Percentiles rank a stretch among this genome's conserved stretches.
Conservation (phyloP, 2,113 vertebrate species). For the Monopterus albus region DNA sequence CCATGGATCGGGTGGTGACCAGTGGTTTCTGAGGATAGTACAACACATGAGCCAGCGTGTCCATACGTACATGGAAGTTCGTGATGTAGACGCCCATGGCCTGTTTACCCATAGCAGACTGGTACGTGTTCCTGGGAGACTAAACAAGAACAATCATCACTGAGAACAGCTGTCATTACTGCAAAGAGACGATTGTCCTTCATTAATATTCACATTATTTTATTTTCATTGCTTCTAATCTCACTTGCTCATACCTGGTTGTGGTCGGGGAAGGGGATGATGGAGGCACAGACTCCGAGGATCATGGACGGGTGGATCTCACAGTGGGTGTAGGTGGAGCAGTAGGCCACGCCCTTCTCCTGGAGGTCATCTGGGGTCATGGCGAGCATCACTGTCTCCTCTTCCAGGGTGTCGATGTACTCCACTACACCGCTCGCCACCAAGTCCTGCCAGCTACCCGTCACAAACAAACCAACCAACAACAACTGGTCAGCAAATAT, state of each 20-base stretch:
- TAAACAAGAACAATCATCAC: constrained; percentile 48
- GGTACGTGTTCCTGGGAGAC: constrained; percentile 99
- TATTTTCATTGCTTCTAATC: too few relatives aligned
- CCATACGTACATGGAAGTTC: constrained; percentile 98
- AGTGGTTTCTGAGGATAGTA: constrained; percentile 99
- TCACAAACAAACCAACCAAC: constrained; percentile 26
- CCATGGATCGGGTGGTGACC: constrained; percentile 97
- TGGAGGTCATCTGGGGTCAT: constrained; percentile 99
- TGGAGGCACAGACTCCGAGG: constrained; percentile 97
- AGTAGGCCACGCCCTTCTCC: constrained; percentile 98
- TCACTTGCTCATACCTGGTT: constrained; percentile 88
- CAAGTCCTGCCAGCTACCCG: constrained; percentile 96
- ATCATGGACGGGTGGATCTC: constrained; percentile 99
- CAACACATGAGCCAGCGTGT: constrained; percentile 94
- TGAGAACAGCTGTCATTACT: too few relatives aligned
- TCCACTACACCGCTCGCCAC: constrained; percentile 98
- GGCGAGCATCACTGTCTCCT: constrained; percentile 98
- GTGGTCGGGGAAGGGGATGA: constrained; percentile 98
- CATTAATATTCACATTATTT: too few relatives aligned
- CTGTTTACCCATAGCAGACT: constrained; percentile 99
- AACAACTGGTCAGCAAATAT: not conserved
- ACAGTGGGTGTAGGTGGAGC: constrained; percentile 97
- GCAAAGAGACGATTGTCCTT: too few relatives aligned
- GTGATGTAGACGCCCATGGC: constrained; percentile 99
- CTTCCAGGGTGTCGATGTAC: constrained; percentile 97